A percentile compares a stretch with the other conserved stretches of the same genome.
Evolutionary conservation across 2,113 vertebrate genomes (phyloP).

Genomic region (Scomber colias): DNA sequence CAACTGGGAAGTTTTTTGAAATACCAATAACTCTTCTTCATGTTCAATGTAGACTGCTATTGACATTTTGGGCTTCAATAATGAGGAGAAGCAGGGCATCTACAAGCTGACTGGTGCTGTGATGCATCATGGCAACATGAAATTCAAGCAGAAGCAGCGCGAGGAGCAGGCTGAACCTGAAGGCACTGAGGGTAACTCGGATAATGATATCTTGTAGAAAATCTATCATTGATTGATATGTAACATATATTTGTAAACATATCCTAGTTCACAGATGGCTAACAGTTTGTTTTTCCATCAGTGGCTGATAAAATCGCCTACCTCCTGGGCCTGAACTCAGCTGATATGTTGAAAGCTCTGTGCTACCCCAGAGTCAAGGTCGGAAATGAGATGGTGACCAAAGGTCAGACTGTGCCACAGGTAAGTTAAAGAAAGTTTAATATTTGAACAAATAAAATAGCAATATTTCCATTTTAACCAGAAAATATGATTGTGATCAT

Average conservation of each 20-base stretch:
- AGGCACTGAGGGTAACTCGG: constrained; percentile 75
- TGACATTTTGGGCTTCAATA: constrained; percentile 86
- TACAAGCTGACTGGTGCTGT: constrained; percentile 93
- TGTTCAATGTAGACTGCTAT: constrained; percentile 74
- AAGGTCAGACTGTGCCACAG: constrained; percentile 81
- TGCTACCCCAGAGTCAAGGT: constrained; percentile 83
- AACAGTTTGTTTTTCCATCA: constrained; percentile 18
- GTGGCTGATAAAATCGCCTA: constrained; percentile 80
- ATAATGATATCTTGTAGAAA: background rate
- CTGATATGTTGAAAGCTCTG: constrained; percentile 85
- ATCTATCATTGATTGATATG: no score
- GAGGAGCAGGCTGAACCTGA: constrained; percentile 82
- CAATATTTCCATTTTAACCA: no score
- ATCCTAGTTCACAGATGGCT: no score
- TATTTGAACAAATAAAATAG: no score
- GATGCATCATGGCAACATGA: constrained; percentile 84
- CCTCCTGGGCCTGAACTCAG: constrained; percentile 86
- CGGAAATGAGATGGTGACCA: constrained; percentile 75
- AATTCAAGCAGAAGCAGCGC: constrained; percentile 82
- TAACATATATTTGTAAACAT: no score
- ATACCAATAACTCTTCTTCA: background rate
- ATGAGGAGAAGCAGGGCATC: constrained; percentile 88
- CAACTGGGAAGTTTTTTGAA: no score
- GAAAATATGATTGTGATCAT: no score
- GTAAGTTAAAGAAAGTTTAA: constrained; percentile 30